Conservation (phyloP, 2,888 invertebrate genomes). For the Tenthredo mesomela region DNA sequence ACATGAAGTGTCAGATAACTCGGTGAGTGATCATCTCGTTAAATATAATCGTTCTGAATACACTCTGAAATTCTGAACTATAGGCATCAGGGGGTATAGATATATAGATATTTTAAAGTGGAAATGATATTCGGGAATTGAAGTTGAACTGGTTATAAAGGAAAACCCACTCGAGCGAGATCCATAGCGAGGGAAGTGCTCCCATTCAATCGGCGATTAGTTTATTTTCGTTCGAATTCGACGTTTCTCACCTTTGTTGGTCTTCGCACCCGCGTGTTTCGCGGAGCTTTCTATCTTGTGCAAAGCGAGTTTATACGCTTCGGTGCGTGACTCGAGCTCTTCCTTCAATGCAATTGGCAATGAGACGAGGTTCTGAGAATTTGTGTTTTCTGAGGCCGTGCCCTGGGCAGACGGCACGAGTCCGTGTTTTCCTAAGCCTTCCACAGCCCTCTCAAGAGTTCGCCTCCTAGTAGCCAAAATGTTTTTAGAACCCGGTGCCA, state of each 20-base stretch:
- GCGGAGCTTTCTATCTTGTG: conserved; percentile 86
- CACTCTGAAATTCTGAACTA: background rate
- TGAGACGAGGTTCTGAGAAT: conserved; percentile 81
- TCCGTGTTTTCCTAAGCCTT: conserved; percentile 93
- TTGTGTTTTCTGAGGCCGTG: conserved; percentile 55
- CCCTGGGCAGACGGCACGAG: conserved; percentile 82
- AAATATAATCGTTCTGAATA: background rate
- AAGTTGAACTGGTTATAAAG: conserved; percentile 13
- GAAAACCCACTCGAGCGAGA: conserved; percentile 5
- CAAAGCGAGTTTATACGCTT: conserved; percentile 92
- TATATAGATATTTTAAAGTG: background rate
- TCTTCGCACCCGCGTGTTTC: conserved; percentile 63
- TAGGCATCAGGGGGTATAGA: background rate
- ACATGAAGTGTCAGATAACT: background rate
- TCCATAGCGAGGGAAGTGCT: background rate
- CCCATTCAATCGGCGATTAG: conserved; percentile 26
- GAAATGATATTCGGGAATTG: conserved; percentile 21
- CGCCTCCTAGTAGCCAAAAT: conserved; percentile 85
- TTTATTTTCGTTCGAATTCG: conserved; percentile 18
- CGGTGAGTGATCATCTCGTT: background rate
- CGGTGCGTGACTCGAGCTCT: conserved; percentile 91
- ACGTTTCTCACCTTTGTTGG: conserved; percentile 52
- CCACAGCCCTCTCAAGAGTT: conserved; percentile 91
- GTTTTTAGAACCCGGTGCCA: conserved; percentile 82
- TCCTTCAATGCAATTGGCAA: conserved; percentile 90